Evolutionary conservation across 2,113 vertebrate species (phyloP).

Genomic region (Clarias batrachus): DNA sequence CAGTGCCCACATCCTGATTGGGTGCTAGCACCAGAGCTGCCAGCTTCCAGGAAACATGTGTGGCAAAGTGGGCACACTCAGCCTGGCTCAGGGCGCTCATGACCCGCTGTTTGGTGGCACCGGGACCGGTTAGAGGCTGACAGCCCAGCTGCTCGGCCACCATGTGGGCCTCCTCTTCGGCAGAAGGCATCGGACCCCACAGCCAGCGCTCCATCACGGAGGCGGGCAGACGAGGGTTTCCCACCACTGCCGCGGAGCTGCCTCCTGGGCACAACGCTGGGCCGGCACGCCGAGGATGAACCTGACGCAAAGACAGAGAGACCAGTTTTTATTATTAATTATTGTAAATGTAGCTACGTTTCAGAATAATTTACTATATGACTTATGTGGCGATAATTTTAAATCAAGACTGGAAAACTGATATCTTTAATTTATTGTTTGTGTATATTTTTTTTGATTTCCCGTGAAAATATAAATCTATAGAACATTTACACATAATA

Average conservation of each 20-base stretch:
- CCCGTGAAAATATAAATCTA: not conserved
- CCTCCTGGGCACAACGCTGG: conserved; percentile 74
- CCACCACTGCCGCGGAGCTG: conserved; percentile 84
- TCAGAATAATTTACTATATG: not conserved
- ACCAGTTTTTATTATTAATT: not conserved
- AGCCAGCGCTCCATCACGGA: conserved; percentile 92
- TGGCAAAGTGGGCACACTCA: conserved; percentile 93
- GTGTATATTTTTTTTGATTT: not conserved
- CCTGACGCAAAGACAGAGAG: conserved; percentile 60
- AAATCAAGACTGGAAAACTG: not conserved
- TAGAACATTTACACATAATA: too few species aligned
- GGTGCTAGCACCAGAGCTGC: conserved; percentile 87
- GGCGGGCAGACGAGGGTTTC: conserved; percentile 85
- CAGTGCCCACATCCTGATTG: conserved; percentile 68
- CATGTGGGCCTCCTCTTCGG: conserved; percentile 88
- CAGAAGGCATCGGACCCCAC: conserved; percentile 91
- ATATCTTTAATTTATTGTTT: not conserved
- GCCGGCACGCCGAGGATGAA: conserved; percentile 73
- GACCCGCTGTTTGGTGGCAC: conserved; percentile 88
- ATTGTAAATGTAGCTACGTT: not conserved
- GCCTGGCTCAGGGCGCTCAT: conserved; percentile 84
- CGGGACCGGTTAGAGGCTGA: conserved; percentile 81
- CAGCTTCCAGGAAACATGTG: conserved; percentile 93
- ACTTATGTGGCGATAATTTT: not conserved
- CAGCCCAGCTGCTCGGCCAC: conserved; percentile 89